Percentiles rank a stretch among this genome's conserved stretches.
Evolutionary conservation across 2,113 vertebrate species (phyloP).

Genomic region (human): DNA sequence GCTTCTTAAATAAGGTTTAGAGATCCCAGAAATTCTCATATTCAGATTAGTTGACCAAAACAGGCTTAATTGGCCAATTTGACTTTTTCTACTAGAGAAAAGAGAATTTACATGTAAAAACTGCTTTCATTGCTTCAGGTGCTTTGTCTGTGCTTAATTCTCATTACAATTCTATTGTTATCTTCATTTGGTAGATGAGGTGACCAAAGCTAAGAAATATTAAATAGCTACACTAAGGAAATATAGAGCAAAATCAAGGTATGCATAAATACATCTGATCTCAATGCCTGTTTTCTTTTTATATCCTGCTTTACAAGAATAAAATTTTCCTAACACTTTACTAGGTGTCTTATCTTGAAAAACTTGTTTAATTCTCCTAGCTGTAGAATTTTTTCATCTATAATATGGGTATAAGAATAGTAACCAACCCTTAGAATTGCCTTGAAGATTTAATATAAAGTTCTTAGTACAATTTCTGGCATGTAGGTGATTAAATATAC

Average conservation of each 20-base stretch:
- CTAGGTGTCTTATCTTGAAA: background rate
- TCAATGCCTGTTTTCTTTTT: background rate
- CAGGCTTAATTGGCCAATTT: background rate
- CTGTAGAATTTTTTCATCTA: background rate
- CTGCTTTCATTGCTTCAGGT: background rate
- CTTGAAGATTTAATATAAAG: background rate
- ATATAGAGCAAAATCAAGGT: background rate
- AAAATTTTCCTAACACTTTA: background rate
- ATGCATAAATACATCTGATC: background rate
- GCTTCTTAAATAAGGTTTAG: slow-evolving; percentile 46
- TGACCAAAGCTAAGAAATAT: background rate
- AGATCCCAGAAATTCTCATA: slow-evolving; percentile 31
- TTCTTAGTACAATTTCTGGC: background rate
- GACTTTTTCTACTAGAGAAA: background rate
- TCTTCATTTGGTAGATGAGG: background rate
- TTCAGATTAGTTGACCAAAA: background rate
- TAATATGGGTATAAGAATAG: background rate
- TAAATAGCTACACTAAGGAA: background rate
- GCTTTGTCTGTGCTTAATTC: background rate
- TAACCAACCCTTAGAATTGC: background rate
- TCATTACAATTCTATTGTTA: background rate
- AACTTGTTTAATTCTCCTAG: background rate
- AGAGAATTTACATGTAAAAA: background rate
- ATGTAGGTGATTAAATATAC: background rate
- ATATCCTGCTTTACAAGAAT: background rate